phyloP scores from a whole-genome alignment of 2,113 vertebrate species.

The Dascyllus trimaculatus region DNA sequence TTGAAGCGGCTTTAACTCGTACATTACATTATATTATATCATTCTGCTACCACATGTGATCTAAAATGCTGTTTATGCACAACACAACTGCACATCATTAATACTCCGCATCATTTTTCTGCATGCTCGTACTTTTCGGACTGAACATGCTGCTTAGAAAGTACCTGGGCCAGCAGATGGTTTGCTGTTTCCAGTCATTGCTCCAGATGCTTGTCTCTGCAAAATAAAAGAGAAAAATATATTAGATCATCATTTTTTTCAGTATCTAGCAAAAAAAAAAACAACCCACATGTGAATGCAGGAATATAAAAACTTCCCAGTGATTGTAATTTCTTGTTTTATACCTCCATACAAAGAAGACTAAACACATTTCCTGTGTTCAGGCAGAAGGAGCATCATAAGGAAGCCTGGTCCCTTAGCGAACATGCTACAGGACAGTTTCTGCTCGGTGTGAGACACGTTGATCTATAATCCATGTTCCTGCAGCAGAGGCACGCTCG shows the following conservation, averaged over 20 bases:
- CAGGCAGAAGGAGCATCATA: background rate
- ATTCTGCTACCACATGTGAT: background rate
- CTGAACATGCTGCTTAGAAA: background rate
- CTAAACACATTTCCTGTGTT: background rate
- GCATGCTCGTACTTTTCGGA: background rate
- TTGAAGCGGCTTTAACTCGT: background rate
- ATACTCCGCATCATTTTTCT: background rate
- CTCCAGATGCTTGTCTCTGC: conserved; percentile 83
- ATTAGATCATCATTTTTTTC: background rate
- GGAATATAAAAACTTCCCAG: background rate
- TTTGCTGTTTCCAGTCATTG: conserved; percentile 78
- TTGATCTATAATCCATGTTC: conserved; percentile 60
- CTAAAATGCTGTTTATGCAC: background rate
- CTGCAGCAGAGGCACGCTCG: conserved; percentile 21
- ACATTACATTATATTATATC: too few relatives aligned
- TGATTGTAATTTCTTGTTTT: background rate
- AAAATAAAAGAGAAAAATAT: conserved; percentile 43
- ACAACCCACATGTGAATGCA: background rate
- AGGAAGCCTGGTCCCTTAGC: background rate
- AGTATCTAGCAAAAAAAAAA: background rate
- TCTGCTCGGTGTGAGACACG: background rate
- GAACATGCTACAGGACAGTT: background rate
- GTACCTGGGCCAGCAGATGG: conserved; percentile 80
- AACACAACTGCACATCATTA: background rate
- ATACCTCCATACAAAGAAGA: background rate